These are phyloP conservation scores for Urocyon cinereoargenteus DNA, from an alignment of 2,797 vertebrate species.

Conservation along the genomic window DNA sequence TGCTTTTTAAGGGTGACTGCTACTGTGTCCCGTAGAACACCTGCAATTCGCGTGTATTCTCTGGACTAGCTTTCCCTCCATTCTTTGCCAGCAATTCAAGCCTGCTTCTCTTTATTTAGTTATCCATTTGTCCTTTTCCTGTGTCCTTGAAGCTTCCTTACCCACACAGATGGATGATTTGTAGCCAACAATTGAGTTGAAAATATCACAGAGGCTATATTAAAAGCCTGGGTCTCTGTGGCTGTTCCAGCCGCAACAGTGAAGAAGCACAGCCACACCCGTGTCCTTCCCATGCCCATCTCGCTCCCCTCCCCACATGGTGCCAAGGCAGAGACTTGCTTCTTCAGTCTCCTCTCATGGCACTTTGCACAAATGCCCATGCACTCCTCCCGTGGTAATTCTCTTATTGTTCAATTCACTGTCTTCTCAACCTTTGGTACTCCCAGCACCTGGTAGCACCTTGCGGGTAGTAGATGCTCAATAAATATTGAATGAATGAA, in stretches of 20 bases:
- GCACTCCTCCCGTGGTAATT: not conserved
- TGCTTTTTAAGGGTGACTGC: not conserved
- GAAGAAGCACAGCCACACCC: not conserved
- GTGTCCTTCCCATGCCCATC: not conserved
- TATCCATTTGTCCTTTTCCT: not conserved
- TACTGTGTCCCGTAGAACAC: not conserved
- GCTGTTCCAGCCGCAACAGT: not conserved
- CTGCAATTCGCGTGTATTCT: not conserved
- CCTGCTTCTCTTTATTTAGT: conserved; percentile 33
- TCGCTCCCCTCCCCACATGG: accelerated
- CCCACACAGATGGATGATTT: not conserved
- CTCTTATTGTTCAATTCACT: not conserved
- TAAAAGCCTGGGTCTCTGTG: not conserved
- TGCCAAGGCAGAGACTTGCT: not conserved
- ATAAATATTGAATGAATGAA: not conserved
- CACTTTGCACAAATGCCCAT: not conserved
- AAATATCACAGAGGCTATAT: not conserved
- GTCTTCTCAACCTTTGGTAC: not conserved
- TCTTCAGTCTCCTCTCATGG: not conserved
- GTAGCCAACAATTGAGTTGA: not conserved
- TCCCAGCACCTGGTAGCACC: not conserved
- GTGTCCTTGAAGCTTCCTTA: not conserved
- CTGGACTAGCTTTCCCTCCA: not conserved
- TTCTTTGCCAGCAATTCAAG: not conserved
- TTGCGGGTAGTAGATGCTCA: not conserved